Conservation (phyloP, 2,888 invertebrate species). For the Xylota sylvarum region DNA sequence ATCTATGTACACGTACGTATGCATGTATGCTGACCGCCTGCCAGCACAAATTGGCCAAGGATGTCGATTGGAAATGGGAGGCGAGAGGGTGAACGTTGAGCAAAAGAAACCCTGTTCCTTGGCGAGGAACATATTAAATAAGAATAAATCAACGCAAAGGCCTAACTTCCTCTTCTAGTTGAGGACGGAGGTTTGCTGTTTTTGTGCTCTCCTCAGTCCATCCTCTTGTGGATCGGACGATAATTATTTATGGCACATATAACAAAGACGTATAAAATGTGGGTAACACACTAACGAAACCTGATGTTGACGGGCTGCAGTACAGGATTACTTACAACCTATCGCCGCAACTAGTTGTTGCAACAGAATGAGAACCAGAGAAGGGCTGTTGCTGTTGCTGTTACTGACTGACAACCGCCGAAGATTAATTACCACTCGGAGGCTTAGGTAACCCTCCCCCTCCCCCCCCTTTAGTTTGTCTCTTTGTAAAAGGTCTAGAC, state of each 20-base stretch:
- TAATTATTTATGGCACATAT: conserved; percentile 74
- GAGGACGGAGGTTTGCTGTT: neutral
- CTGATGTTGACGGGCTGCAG: conserved; percentile 42
- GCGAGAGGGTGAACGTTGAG: neutral
- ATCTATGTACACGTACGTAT: too few species aligned
- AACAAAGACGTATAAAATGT: conserved; percentile 70
- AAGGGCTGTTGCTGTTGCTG: neutral
- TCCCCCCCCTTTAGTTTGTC: too few species aligned
- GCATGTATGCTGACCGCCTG: conserved; percentile 13
- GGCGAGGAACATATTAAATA: conserved; percentile 51
- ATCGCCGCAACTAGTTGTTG: conserved; percentile 20
- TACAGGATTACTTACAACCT: conserved; percentile 2
- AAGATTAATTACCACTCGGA: conserved; percentile 66
- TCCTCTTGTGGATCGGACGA: conserved; percentile 31
- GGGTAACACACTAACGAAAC: conserved; percentile 71
- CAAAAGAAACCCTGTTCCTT: neutral
- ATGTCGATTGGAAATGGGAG: neutral
- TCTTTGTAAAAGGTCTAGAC: conserved; percentile 46
- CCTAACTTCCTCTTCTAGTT: conserved; percentile 15
- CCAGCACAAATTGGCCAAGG: conserved; percentile 24
- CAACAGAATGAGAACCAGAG: neutral
- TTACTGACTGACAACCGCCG: conserved; percentile 52
- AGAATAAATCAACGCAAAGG: conserved; percentile 54
- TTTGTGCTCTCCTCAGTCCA: conserved; percentile 7
- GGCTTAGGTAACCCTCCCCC: too few species aligned